These are phyloP conservation scores for Morone saxatilis DNA, from an alignment of 2,113 vertebrate species.

Conservation along the genomic window DNA sequence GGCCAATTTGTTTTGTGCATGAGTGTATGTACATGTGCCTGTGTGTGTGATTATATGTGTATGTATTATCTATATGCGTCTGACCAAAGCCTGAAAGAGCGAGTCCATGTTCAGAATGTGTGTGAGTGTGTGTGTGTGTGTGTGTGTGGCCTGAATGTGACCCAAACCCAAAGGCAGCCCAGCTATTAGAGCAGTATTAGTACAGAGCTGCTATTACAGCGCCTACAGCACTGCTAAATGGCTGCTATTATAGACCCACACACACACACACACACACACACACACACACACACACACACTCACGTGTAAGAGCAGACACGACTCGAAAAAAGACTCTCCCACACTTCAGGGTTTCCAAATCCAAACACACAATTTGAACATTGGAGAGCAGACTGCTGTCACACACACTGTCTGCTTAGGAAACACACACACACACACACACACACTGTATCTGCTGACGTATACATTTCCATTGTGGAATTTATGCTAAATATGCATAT, in stretches of 20 bases:
- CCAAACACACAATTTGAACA: slow-evolving; percentile 28
- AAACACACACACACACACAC: slow-evolving; percentile 23
- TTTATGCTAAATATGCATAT: slow-evolving; percentile 79
- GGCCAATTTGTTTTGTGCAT: neutral
- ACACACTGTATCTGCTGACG: slow-evolving; percentile 65
- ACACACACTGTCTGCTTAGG: slow-evolving; percentile 20
- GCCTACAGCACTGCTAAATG: slow-evolving; percentile 76
- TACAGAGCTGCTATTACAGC: slow-evolving; percentile 76
- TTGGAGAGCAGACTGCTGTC: slow-evolving; percentile 10
- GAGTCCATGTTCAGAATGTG: neutral
- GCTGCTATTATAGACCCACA: slow-evolving; percentile 66
- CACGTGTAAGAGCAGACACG: slow-evolving; percentile 27
- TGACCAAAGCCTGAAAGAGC: slow-evolving; percentile 18
- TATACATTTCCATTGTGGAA: slow-evolving; percentile 71
- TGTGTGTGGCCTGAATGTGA: slow-evolving; percentile 73
- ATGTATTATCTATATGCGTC: slow-evolving; percentile 4
- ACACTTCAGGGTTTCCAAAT: slow-evolving; percentile 16
- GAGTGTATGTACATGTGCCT: neutral
- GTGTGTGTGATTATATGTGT: neutral
- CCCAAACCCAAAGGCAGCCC: slow-evolving; percentile 73
- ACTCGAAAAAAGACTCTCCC: slow-evolving; percentile 43
- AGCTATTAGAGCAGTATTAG: slow-evolving; percentile 79
- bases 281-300: slow-evolving; percentile 35
- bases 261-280: slow-evolving; percentile 29
- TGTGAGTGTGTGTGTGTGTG: slow-evolving; percentile 18